Evolutionary conservation across 2,113 vertebrate species (phyloP), one percentile per base, ranked within the genome.

Genomic region (rabbit (Oryctolagus cuniculus)): DNA sequence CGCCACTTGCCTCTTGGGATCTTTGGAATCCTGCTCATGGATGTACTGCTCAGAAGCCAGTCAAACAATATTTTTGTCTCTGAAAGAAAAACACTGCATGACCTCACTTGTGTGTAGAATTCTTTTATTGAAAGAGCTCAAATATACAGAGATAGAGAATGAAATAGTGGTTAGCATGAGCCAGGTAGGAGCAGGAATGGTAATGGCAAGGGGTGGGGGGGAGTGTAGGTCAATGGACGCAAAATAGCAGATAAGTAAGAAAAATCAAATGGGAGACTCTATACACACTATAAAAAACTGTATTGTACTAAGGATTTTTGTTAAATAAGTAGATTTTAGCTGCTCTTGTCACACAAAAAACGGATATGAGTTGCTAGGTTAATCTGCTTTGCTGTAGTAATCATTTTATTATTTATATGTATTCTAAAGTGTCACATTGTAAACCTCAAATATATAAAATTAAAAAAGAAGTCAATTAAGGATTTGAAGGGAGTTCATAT

Each of bases 31-130:
- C 67, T 61, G 53, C 38, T 61, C 10, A 24, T 29, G 19, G 10
- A 38, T 74, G 3, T 58, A 82, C 74, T 38, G 24, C 85, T 93
- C 79, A 85, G 73, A 93, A 96, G 61, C 84, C 53, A 93, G 21
- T 91, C 85, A 85, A 85, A 49, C 34, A 77, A 17, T 64, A 69
- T 85, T 66, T 55, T 67, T 86, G 44, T 85, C 64, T 53, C 53
- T 51, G 63, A 78, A 53, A 77, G 81, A 92, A 92, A 8, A 24
- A 19, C 38, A 73, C 38, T 38, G 21, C 21, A 38, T n/a, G 22
- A 55, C 79, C 36, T 79, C 67, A 44, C 27, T 66, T 85, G 58
- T 66, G 78, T 79, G 55, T 70, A 53, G 22, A 79, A 61, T 83
- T 15, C 58, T 91, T 92, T 67, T 44, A 44, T n/a, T 69, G 51